These are phyloP conservation scores for Nasonovia ribisnigri DNA, from an alignment of 2,888 invertebrate genomes.

Conservation along the genomic window DNA sequence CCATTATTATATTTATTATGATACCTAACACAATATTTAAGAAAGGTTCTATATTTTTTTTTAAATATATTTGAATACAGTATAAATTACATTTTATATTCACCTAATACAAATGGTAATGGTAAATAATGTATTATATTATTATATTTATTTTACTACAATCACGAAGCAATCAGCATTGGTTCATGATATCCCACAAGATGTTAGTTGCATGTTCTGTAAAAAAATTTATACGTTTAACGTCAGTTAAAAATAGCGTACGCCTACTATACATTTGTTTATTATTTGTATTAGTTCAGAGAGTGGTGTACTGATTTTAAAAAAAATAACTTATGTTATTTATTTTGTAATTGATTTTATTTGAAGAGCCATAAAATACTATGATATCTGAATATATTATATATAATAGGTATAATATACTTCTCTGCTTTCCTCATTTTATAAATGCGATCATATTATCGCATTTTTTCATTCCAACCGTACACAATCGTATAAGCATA, in stretches of 20 bases:
- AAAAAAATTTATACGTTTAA: not conserved
- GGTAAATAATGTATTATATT: too few relatives aligned
- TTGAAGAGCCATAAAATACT: not conserved
- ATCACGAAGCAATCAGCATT: not conserved
- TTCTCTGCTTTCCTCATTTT: not conserved
- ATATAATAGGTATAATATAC: not conserved
- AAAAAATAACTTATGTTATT: not conserved
- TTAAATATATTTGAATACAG: not conserved
- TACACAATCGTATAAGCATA: not conserved
- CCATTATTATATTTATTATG: not conserved
- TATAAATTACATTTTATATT: not conserved
- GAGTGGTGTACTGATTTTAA: not conserved
- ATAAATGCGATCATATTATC: not conserved
- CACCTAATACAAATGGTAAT: too few relatives aligned
- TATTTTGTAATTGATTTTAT: conserved; percentile 1
- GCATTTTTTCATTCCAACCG: not conserved
- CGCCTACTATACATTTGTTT: not conserved
- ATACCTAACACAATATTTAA: not conserved
- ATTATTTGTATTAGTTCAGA: not conserved
- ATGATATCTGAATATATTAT: not conserved
- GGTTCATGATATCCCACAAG: not conserved
- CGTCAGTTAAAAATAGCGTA: not conserved
- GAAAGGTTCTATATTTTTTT: not conserved
- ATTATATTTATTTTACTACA: too few relatives aligned
- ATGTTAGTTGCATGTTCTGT: not conserved